These are phyloP conservation scores for Corydoras sp. DNA, from an alignment of 2,113 vertebrate species.

Conservation along the genomic window DNA sequence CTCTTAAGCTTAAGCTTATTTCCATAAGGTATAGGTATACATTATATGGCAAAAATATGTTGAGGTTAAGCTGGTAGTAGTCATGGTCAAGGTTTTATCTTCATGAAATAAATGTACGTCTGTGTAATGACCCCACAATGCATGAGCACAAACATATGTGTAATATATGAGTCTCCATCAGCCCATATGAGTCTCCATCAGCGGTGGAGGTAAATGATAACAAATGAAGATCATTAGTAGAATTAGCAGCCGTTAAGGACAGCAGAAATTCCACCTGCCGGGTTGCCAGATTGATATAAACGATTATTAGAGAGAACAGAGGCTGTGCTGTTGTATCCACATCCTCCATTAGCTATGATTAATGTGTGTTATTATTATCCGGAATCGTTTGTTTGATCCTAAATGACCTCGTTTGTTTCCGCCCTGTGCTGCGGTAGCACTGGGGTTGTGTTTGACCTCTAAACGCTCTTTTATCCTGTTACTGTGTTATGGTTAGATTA, in stretches of 20 bases:
- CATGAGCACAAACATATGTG: neutral
- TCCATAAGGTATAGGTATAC: too few relatives aligned
- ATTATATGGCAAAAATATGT: too few relatives aligned
- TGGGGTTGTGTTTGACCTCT: constrained; percentile 43
- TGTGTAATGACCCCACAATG: too few relatives aligned
- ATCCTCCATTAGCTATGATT: constrained; percentile 58
- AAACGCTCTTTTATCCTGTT: neutral
- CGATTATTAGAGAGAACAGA: constrained; percentile 41
- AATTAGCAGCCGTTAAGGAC: constrained; percentile 72
- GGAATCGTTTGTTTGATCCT: constrained; percentile 70
- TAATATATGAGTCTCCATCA: constrained; percentile 25
- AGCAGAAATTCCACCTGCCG: constrained; percentile 68
- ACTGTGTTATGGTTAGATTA: neutral
- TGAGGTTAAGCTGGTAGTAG: too few relatives aligned
- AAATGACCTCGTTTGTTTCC: constrained; percentile 41
- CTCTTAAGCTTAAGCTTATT: too few relatives aligned
- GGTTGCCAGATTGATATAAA: constrained; percentile 71
- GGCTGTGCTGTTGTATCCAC: constrained; percentile 47
- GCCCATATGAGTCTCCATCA: constrained; percentile 27
- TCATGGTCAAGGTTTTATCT: too few relatives aligned
- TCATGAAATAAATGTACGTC: too few relatives aligned
- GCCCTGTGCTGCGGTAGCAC: neutral
- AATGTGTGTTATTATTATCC: constrained; percentile 69
- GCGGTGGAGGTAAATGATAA: constrained; percentile 67
- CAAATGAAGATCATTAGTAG: constrained; percentile 70